Conservation (phyloP, 2,888 invertebrate species). For the Lochmaea capreae region DNA sequence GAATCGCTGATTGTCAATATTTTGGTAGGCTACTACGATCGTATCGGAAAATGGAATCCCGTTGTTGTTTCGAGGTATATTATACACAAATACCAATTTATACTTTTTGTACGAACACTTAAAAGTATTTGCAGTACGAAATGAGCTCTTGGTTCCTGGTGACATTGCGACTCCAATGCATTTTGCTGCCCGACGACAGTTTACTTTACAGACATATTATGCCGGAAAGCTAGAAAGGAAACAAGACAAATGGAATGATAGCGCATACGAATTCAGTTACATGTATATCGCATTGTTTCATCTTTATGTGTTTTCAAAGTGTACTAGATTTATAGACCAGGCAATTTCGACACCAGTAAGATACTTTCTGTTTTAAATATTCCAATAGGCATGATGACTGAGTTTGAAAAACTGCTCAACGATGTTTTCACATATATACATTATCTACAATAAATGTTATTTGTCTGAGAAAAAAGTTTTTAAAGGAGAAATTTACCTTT, state of each 20-base stretch:
- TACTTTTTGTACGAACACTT: not conserved
- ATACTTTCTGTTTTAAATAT: no score
- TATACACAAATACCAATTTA: not conserved
- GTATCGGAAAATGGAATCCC: no score
- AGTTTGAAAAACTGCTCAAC: no score
- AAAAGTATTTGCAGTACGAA: constrained; percentile 3
- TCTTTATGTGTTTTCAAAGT: constrained; percentile 62
- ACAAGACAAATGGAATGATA: constrained; percentile 62
- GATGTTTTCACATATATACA: no score
- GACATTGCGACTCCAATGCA: constrained; percentile 20
- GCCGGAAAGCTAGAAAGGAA: constrained; percentile 52
- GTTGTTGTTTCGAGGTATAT: no score
- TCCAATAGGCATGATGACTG: no score
- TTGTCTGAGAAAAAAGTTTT: no score
- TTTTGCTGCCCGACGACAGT: constrained; percentile 27
- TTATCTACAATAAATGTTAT: no score
- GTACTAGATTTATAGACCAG: constrained; percentile 7
- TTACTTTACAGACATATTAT: constrained; percentile 28
- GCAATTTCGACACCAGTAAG: not conserved
- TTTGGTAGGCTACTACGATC: no score
- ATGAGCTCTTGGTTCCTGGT: constrained; percentile 7
- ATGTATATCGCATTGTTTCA: constrained; percentile 62
- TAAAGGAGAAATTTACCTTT: no score
- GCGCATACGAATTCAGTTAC: constrained; percentile 57
- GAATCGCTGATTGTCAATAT: no score